Base-by-base conservation (phyloP, 2,113 vertebrate species). In the Laterallus jamaicensis region DNA sequence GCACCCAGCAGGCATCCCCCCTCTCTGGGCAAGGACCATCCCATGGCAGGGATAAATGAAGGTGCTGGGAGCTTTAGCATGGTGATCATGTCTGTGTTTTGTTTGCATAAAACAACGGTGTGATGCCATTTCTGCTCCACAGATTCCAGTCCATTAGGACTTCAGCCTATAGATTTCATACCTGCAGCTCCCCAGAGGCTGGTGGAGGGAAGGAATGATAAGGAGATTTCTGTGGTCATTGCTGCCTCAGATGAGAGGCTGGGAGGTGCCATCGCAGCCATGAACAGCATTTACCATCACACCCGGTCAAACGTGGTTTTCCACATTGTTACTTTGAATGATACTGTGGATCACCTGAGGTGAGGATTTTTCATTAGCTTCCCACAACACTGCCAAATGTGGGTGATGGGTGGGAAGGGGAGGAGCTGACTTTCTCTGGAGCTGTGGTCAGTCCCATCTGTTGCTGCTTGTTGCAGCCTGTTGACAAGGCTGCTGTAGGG, bases 241-340 rank as follows among this genome's bases (percentile, higher is more conserved):
- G 98, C 99, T 21, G 99, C 99, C 26, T 98, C 98, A 2, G 98
- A 99, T 94, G 98, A 99, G 42, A 98, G 99, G 94, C 98, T 99
- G 0, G 99, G 99, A 12, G 99, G 99, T 54, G 97, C 98, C 25
- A 97, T 99, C 55, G 98, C 99, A 87, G 99, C 99, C 64, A 98
- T 99, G 93, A 99, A 99, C 96, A 99, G 99, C 73, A 97, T 99
- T 95, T 98, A 98, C 91, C 97, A 79, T 50, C 98, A 99, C 96
- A 99, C 98, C 58, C 98, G 94, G 94, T 98, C 99, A 95, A 99
- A 97, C 2, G 98, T 99, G 66, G 96, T 98, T 40, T 99, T 99
- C 98, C 97, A 99, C 85, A 98, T 99, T n/a, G 98, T 99, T 79
- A 99, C 99, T 3, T 89, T 98, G 86, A 99, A 99, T 58, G 97